Evolutionary conservation across 2,888 invertebrate genomes (phyloP), one percentile per base, ranked within the genome.

Genomic region (Phengaris arion): DNA sequence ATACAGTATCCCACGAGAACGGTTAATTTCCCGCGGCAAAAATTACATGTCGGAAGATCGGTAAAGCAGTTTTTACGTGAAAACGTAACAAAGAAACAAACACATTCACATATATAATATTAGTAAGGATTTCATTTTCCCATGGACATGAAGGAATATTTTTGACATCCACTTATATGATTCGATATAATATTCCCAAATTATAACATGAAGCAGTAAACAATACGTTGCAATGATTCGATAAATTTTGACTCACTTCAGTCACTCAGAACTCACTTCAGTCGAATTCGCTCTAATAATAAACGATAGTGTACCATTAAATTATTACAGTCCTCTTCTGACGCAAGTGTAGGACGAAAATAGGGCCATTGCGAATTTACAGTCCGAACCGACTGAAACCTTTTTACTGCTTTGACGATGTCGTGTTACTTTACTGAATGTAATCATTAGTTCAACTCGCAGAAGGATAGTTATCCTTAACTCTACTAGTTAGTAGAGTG

Each of bases 271-370:
- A 59, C 59, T 64, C 51, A 35, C 68, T 68, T 45, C 74, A 76
- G 10, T 57, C 55, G 75, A 69, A 55, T 72, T 57, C 76, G 15
- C 68, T 79, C 78, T 79, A 79, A 78, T 76, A 77, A 79, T 77
- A 79, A 77, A 69, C 76, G 76, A 77, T 35, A 76, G 76, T 78
- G 74, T 68, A 77, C 77, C 77, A 79, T 79, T 78, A 80, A 78
- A 79, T 77, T 79, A 78, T 81, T 78, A 79, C 77, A 75, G 78
- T 77, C 78, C 76, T 77, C 76, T 77, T 76, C 75, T 78, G 77
- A 77, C 76, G 77, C 64, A 72, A 54, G n/a, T 22, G 46, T 45
- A 54, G 46, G 55, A 75, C 46, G 45, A 52, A 75, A 69, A 69
- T 75, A 55, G 54, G 54, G 45, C 68, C n/a, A 48, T 46, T 45